Percentiles rank a stretch among this genome's conserved stretches.
These are phyloP conservation scores for Melikaiella ostensackeni DNA, from an alignment of 2,888 invertebrate species.

Conservation along the genomic window DNA sequence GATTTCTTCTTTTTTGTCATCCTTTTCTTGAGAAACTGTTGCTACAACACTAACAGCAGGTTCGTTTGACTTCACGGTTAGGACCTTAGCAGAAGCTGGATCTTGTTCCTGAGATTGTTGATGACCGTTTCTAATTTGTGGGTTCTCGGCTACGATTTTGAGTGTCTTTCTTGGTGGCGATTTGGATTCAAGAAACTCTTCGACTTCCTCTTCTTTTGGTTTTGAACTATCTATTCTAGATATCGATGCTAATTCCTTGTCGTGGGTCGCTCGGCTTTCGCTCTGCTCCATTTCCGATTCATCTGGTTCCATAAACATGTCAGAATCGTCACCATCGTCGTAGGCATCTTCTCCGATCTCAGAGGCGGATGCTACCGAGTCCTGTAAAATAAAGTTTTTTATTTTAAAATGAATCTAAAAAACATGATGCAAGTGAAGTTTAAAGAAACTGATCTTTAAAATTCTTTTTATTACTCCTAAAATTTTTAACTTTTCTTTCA, in stretches of 20 bases:
- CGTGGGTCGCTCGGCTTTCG: slow-evolving; percentile 44
- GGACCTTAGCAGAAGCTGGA: slow-evolving; percentile 1
- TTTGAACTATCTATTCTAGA: slow-evolving; percentile 3
- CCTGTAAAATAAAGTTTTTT: slow-evolving; percentile 59
- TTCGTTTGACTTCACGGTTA: slow-evolving; percentile 16
- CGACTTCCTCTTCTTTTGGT: not conserved
- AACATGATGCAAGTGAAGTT: not conserved
- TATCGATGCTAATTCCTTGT: not conserved
- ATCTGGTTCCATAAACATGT: slow-evolving; percentile 78
- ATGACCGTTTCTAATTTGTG: slow-evolving; percentile 22
- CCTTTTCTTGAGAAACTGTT: slow-evolving; percentile 13
- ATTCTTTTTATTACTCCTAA: not conserved
- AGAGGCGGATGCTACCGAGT: slow-evolving; percentile 70
- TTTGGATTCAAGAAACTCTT: not conserved
- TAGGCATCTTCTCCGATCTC: slow-evolving; percentile 70
- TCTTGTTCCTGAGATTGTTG: slow-evolving; percentile 9
- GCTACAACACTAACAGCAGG: slow-evolving; percentile 7
- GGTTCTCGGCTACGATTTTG: not conserved
- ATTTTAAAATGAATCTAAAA: not conserved
- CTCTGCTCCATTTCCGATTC: slow-evolving; percentile 60
- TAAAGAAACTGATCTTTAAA: not conserved
- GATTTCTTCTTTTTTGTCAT: slow-evolving; percentile 41
- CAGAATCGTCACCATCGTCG: slow-evolving; percentile 76
- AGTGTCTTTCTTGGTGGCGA: not conserved
- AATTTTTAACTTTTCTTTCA: not conserved